phyloP scores from a whole-genome alignment of 2,113 vertebrate genomes.

The Corydoras maculifer region DNA sequence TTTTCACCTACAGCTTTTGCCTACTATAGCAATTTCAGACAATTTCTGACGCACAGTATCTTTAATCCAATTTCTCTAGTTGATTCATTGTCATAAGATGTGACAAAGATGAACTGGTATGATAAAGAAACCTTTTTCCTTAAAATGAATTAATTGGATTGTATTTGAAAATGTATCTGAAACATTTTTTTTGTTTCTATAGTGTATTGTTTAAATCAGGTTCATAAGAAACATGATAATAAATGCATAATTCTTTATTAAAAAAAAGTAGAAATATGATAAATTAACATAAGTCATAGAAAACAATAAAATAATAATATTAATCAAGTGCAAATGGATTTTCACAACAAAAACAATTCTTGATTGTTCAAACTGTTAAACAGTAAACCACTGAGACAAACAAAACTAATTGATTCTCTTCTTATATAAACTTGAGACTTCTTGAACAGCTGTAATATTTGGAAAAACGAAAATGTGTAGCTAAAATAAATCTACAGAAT shows the following conservation, averaged over 20 bases:
- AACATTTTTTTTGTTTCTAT: too few relatives aligned
- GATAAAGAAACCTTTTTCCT: background rate
- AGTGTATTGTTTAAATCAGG: background rate
- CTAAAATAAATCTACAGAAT: too few relatives aligned
- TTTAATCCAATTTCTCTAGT: too few relatives aligned
- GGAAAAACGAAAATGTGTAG: too few relatives aligned
- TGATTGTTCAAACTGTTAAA: constrained; percentile 12
- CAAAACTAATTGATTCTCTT: too few relatives aligned
- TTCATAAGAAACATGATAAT: constrained; percentile 21
- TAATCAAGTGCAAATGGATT: constrained; percentile 2
- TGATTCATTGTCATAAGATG: too few relatives aligned
- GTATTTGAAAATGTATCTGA: background rate
- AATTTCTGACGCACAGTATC: too few relatives aligned
- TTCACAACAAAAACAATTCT: background rate
- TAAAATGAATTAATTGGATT: background rate
- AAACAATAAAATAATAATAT: background rate
- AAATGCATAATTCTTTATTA: constrained; percentile 29
- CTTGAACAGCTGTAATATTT: too few relatives aligned
- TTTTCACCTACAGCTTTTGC: too few relatives aligned
- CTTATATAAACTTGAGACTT: too few relatives aligned
- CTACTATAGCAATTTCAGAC: too few relatives aligned
- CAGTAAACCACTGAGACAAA: background rate
- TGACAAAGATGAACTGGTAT: too few relatives aligned
- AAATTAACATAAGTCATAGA: constrained; percentile 18
- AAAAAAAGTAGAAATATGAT: constrained; percentile 31